phyloP scores from a whole-genome alignment of 2,113 vertebrate genomes.

The Balaeniceps rex region DNA sequence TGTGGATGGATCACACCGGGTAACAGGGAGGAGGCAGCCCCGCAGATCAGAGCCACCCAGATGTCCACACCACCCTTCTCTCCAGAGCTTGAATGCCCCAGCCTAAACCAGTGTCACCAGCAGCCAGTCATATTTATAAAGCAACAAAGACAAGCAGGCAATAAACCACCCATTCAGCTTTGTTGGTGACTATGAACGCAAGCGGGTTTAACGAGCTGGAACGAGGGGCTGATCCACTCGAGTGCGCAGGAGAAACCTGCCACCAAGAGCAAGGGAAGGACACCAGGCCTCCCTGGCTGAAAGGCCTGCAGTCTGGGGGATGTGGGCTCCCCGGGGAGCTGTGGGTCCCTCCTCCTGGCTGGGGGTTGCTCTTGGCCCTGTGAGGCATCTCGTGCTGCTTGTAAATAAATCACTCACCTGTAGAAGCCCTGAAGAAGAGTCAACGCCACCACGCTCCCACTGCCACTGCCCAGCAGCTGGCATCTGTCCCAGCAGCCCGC shows the following conservation, averaged over 20 bases:
- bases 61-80: not conserved
- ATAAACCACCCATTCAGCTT: fast-evolving
- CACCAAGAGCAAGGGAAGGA: slow-evolving; percentile 22
- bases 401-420: fast-evolving
- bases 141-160: not conserved
- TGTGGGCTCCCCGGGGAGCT: not conserved
- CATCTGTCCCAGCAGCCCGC: fast-evolving
- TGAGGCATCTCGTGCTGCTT: not conserved
- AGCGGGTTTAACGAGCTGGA: not conserved
- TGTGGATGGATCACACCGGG: fast-evolving
- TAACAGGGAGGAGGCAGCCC: not conserved
- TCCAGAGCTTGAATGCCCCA: not conserved
- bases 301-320: fast-evolving
- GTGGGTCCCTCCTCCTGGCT: not conserved
- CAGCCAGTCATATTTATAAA: not conserved
- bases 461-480: not conserved
- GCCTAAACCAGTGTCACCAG: not conserved
- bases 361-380: not conserved
- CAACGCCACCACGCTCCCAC: fast-evolving
- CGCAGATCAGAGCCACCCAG: fast-evolving
- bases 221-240: not conserved
- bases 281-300: not conserved
- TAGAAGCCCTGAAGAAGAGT: not conserved
- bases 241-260: not conserved
- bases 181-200: not conserved